Evolutionary conservation across 2,888 invertebrate genomes (phyloP), one percentile per base, ranked within the genome.

Genomic region (Aphidius colemani): DNA sequence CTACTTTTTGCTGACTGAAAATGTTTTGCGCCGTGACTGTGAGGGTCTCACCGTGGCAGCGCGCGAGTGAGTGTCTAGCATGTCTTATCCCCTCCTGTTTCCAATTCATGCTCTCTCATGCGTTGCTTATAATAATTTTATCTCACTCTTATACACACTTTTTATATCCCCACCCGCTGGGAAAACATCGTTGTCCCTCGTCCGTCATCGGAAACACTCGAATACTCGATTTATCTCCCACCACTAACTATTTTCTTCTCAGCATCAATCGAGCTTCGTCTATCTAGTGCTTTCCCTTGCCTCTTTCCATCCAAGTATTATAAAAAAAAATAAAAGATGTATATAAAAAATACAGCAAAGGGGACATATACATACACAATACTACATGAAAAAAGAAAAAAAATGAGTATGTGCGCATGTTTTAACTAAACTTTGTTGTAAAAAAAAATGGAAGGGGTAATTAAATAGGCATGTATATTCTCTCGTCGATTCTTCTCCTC

Each of bases 1-100:
- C 80, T 82, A 82, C 82, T 82, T 82, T 82, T 82, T 82, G 81
- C 81, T 81, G 81, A 82, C 82, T 82, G 80, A 57, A 57, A 81
- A 82, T 81, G 81, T 81, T 81, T 81, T 81, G 80, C 79, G 80
- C 78, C 74, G 77, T 76, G 70, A 64, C 69, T 61, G 73, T 58
- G 64, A 62, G 64, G 67, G 67, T 69, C 66, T 66, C 69, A 68
- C 67, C 65, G 60, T 49, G 65, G 61, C 61, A 66, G 66, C 67
- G 64, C 64, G 70, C 66, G 46, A 61, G 63, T 55, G 53, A 70
- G 59, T 56, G 59, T 53, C 56, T 67, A 64, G 67, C 67, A 65
- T 66, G 61, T 66, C 60, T 18, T 51, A 55, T 58, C 46, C 30
- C 44, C 46, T 61, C 64, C 49, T 56, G 59, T 62, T 66, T 61